Conservation (phyloP, 2,113 vertebrate genomes). For the Erinaceus europaeus region DNA sequence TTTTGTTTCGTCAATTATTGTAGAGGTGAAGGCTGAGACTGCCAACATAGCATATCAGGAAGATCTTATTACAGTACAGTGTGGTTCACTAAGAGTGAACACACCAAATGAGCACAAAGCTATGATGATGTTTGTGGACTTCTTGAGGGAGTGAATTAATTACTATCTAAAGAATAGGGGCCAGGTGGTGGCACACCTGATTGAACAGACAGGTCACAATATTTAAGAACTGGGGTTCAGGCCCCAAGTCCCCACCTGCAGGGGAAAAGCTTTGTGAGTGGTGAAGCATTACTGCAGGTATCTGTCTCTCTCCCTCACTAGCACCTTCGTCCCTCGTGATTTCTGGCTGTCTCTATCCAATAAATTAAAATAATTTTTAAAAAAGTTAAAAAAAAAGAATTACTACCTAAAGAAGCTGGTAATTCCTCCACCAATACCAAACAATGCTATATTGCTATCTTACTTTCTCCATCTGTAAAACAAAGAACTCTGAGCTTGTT, state of each 20-base stretch:
- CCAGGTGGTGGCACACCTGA: too few species aligned
- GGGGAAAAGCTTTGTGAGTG: too few species aligned
- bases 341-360: too few species aligned
- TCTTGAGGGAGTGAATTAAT: neutral
- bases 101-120: neutral
- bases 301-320: too few species aligned
- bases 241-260: too few species aligned
- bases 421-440: neutral
- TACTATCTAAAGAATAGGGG: too few species aligned
- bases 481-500: slow-evolving; percentile 34
- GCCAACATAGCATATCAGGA: neutral
- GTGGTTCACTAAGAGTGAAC: slow-evolving; percentile 2
- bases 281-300: too few species aligned
- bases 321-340: too few species aligned
- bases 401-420: neutral
- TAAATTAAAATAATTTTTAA: too few species aligned
- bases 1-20: neutral
- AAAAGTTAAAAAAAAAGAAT: neutral
- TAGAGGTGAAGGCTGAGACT: neutral
- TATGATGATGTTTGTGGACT: slow-evolving; percentile 1
- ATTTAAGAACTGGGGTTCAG: too few species aligned
- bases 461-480: slow-evolving; percentile 16
- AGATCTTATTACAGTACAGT: neutral
- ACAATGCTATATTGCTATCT: neutral
- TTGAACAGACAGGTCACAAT: too few species aligned